These are phyloP conservation scores for Osmoderma eremita DNA, from an alignment of 2,888 invertebrate genomes.

Conservation along the genomic window DNA sequence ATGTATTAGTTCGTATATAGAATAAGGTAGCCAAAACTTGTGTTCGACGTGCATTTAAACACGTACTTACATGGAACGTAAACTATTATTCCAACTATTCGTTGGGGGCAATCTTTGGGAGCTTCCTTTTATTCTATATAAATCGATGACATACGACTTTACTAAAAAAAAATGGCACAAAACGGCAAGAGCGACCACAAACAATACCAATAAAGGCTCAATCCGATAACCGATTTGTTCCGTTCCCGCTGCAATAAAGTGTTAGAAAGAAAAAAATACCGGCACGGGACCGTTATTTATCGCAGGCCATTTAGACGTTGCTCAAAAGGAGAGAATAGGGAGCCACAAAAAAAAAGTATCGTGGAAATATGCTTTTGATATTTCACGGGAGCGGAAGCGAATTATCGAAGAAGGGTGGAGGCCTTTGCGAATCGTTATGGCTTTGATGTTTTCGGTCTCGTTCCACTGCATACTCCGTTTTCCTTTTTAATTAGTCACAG, in stretches of 20 bases:
- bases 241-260: background rate
- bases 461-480: background rate
- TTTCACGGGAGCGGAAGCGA: constrained; percentile 22
- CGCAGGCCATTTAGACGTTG: constrained; percentile 13
- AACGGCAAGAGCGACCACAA: constrained; percentile 1
- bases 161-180: constrained; percentile 14
- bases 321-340: background rate
- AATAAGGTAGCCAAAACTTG: too few species aligned
- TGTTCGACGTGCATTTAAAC: background rate
- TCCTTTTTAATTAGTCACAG: constrained; percentile 29
- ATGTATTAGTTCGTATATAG: too few species aligned
- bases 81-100: background rate
- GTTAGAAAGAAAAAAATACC: constrained; percentile 17
- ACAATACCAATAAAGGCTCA: constrained; percentile 21
- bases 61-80: background rate
- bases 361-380: constrained; percentile 29
- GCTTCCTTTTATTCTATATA: background rate
- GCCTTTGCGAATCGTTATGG: background rate
- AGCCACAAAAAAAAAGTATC: constrained; percentile 11
- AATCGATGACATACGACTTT: constrained; percentile 22
- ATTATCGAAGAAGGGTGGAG: constrained; percentile 13
- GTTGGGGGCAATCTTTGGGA: background rate
- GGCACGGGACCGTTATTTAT: constrained; percentile 26
- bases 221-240: constrained; percentile 25
- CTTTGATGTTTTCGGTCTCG: constrained; percentile 22